Percentiles rank a stretch among this genome's conserved stretches.
These are phyloP conservation scores for Kryptopterus vitreolus DNA, from an alignment of 2,797 vertebrate genomes.

Conservation along the genomic window DNA sequence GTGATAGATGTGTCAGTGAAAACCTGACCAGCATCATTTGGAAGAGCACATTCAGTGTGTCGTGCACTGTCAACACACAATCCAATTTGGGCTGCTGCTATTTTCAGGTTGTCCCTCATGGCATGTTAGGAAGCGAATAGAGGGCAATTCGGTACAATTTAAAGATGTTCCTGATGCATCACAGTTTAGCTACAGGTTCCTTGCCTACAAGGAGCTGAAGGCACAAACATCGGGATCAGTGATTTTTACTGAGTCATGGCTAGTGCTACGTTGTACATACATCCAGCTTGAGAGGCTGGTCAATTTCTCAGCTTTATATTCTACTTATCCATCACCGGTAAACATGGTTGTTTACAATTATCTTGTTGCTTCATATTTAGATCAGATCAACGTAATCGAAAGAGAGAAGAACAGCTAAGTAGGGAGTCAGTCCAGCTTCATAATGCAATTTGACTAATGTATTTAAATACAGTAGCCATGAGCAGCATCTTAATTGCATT, in stretches of 20 bases:
- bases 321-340: background rate
- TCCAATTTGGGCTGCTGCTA: background rate
- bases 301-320: background rate
- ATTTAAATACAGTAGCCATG: background rate
- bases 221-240: background rate
- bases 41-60: background rate
- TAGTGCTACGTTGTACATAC: background rate
- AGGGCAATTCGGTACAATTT: background rate
- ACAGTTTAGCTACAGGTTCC: background rate
- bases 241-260: background rate
- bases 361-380: background rate
- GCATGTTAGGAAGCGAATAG: background rate
- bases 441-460: background rate
- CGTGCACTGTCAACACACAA: conserved; percentile 2
- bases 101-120: background rate
- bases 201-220: background rate
- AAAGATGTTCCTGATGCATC: background rate
- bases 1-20: background rate
- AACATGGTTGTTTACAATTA: background rate
- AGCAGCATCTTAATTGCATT: background rate
- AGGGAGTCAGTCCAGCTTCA: background rate
- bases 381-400: background rate
- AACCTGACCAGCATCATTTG: background rate
- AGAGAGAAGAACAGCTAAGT: background rate
- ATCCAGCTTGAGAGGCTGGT: background rate